These are phyloP conservation scores for Danio albolineatus DNA, from an alignment of 2,797 vertebrate genomes.

Conservation along the genomic window DNA sequence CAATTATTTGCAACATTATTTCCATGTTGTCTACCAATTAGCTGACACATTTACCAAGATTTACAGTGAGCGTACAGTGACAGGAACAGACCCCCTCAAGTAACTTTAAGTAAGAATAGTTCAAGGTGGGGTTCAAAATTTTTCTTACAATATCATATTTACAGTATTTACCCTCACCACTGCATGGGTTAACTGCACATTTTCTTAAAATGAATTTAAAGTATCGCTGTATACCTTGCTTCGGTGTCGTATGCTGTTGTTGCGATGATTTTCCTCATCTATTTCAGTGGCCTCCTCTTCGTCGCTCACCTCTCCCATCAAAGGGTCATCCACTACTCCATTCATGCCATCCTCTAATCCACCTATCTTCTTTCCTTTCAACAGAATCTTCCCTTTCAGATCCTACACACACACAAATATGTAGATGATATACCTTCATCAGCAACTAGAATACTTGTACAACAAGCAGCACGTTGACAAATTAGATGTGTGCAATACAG, in stretches of 20 bases:
- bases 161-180: background rate
- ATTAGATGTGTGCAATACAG: too few species aligned
- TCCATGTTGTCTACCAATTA: background rate
- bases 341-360: conserved; percentile 80
- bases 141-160: background rate
- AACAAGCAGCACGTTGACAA: too few species aligned
- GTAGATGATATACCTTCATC: background rate
- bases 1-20: background rate
- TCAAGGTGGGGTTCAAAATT: background rate
- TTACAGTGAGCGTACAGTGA: background rate
- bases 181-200: background rate
- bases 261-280: conserved; percentile 75
- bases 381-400: conserved; percentile 86
- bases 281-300: conserved; percentile 81
- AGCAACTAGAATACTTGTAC: background rate
- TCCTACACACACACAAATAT: conserved; percentile 74
- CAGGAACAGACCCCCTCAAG: background rate
- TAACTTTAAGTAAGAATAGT: background rate
- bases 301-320: conserved; percentile 78
- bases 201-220: background rate
- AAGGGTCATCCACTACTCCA: conserved; percentile 73
- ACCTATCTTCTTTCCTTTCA: conserved; percentile 92
- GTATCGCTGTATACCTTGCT: conserved; percentile 71
- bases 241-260: conserved; percentile 74
- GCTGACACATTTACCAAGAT: background rate